Conservation (phyloP, 1,140 invertebrate species). For the Lethrus apterus region DNA sequence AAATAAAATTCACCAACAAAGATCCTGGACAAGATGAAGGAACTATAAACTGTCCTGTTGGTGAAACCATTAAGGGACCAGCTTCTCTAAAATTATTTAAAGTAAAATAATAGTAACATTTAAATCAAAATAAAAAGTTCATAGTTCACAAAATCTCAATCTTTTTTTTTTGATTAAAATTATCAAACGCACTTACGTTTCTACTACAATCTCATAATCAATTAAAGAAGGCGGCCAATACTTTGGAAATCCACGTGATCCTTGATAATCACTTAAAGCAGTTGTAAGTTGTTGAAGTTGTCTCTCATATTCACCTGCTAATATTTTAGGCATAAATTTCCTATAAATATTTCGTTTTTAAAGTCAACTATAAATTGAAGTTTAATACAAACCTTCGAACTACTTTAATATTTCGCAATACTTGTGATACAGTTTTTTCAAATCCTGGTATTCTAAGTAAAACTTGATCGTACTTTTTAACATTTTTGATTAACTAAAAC, state of each 20-base stretch:
- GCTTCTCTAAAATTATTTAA: conserved; percentile 61
- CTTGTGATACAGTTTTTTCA: conserved; percentile 74
- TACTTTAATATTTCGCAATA: conserved; percentile 73
- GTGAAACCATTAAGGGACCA: conserved; percentile 86
- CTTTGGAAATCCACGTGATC: conserved; percentile 58
- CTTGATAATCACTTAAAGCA: conserved; percentile 71
- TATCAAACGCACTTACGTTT: conserved; percentile 83
- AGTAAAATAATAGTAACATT: conserved; percentile 9
- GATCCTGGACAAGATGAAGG: conserved; percentile 82
- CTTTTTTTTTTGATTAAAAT: too few relatives aligned
- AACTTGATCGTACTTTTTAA: conserved; percentile 64
- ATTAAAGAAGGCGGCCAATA: conserved; percentile 62
- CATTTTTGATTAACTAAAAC: conserved; percentile 72
- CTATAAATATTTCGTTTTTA: conserved; percentile 41
- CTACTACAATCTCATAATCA: conserved; percentile 80
- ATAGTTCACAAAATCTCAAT: too few relatives aligned
- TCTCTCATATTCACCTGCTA: conserved; percentile 73
- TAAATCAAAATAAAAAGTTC: neutral
- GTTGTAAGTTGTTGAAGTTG: conserved; percentile 76
- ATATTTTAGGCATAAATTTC: conserved; percentile 84
- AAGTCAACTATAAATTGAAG: conserved; percentile 5
- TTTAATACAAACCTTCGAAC: conserved; percentile 60
- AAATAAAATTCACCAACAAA: conserved; percentile 77
- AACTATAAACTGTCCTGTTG: conserved; percentile 86
- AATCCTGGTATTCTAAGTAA: conserved; percentile 69